Conservation (phyloP, 2,888 invertebrate species). For the Caradrina clavipalpis region DNA sequence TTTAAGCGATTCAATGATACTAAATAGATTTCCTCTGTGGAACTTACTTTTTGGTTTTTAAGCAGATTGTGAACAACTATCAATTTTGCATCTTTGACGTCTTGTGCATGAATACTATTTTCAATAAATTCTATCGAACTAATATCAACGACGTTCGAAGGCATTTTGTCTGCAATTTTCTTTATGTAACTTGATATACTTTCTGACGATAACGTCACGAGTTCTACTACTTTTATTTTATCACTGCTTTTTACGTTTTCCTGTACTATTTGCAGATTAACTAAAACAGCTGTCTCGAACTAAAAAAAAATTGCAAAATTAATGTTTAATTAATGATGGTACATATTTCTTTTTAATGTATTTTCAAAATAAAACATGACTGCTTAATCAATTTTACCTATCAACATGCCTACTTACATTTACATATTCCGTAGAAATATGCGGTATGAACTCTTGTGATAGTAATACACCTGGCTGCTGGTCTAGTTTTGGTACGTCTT, state of each 20-base stretch:
- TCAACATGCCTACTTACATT: not conserved
- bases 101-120: not conserved
- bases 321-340: not conserved
- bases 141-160: too few relatives aligned
- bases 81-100: not conserved
- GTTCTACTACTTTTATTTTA: slow-evolving; percentile 9
- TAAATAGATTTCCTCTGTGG: too few relatives aligned
- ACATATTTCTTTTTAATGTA: too few relatives aligned
- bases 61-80: slow-evolving; percentile 3
- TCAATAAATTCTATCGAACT: too few relatives aligned
- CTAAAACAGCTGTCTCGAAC: not conserved
- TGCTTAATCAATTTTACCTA: not conserved
- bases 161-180: too few relatives aligned
- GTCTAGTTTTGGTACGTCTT: not conserved
- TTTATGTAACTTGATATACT: not conserved
- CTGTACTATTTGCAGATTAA: slow-evolving; percentile 13
- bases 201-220: not conserved
- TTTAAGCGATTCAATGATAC: too few relatives aligned
- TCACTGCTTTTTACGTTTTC: slow-evolving; percentile 2
- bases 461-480: slow-evolving; percentile 1
- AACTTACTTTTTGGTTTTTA: not conserved
- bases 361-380: too few relatives aligned
- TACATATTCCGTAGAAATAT: not conserved
- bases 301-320: not conserved
- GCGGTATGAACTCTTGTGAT: not conserved